Evolutionary conservation across 1,140 invertebrate species (phyloP).

Genomic region (Littorina saxatilis): DNA sequence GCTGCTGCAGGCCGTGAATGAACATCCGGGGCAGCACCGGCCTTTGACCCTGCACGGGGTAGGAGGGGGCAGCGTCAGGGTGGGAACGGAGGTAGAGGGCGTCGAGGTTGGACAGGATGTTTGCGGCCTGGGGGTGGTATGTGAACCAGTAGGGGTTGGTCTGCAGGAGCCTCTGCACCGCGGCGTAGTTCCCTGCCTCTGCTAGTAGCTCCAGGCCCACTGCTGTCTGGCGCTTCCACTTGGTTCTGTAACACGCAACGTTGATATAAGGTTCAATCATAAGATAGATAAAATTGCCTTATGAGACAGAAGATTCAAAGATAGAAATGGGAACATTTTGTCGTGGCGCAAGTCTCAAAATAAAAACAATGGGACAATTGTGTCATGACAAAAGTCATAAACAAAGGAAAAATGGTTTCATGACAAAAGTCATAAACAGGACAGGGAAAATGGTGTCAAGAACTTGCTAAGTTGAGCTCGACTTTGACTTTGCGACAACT

Average conservation of each 20-base stretch:
- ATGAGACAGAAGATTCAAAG: no score
- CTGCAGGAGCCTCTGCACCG: conserved; percentile 94
- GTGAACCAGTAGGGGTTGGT: conserved; percentile 81
- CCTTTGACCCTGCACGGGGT: conserved; percentile 29
- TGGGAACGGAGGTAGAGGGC: conserved; percentile 76
- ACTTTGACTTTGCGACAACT: no score
- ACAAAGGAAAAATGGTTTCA: no score
- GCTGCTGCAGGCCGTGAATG: conserved; percentile 76
- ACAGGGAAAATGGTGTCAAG: no score
- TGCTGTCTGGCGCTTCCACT: conserved; percentile 99
- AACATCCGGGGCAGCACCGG: conserved; percentile 67
- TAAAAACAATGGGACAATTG: no score
- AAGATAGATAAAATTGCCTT: no score
- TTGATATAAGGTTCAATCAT: no score
- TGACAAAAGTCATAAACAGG: no score
- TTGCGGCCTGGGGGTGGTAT: conserved; percentile 70
- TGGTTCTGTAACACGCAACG: conserved; percentile 86
- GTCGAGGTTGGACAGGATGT: conserved; percentile 72
- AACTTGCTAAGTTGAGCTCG: no score
- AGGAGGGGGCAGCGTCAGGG: conserved; percentile 37
- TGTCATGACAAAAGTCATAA: no score
- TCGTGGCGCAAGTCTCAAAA: no score
- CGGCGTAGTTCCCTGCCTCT: conserved; percentile 97
- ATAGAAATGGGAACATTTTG: no score
- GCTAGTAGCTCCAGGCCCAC: conserved; percentile 96